Evolutionary conservation across 2,888 invertebrate species (phyloP).

Genomic region (Oegoconia quadripuncta): DNA sequence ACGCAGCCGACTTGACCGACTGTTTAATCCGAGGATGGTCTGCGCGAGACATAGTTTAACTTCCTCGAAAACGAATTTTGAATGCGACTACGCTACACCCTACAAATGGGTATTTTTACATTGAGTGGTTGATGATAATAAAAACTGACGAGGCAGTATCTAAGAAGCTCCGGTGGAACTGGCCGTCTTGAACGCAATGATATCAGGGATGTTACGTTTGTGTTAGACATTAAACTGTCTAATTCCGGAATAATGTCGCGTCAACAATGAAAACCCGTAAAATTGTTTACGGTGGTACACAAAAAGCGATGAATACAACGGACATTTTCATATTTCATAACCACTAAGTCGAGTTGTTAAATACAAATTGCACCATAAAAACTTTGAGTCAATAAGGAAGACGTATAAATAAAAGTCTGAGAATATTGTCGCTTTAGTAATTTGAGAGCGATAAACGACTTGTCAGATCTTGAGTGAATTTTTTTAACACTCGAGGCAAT

Average conservation of each 20-base stretch:
- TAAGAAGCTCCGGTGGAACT: too few relatives aligned
- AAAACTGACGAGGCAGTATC: too few relatives aligned
- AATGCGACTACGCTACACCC: too few relatives aligned
- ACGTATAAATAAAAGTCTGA: constrained; percentile 7
- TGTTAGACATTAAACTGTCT: constrained; percentile 29
- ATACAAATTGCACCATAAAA: constrained; percentile 44
- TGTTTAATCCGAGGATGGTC: too few relatives aligned
- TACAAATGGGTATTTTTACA: too few relatives aligned
- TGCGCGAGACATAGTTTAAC: too few relatives aligned
- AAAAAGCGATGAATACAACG: constrained; percentile 36
- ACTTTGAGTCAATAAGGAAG: constrained; percentile 2
- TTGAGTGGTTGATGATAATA: too few relatives aligned
- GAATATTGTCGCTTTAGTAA: not conserved
- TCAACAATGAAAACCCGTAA: constrained; percentile 49
- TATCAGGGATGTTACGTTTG: constrained; percentile 20
- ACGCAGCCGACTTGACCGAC: too few relatives aligned
- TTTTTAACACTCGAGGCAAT: too few relatives aligned
- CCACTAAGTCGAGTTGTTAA: constrained; percentile 35
- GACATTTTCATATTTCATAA: constrained; percentile 49
- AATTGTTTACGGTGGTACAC: constrained; percentile 45
- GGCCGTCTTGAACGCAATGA: constrained; percentile 12
- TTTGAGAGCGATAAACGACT: too few relatives aligned
- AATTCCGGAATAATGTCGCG: constrained; percentile 38
- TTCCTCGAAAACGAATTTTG: too few relatives aligned
- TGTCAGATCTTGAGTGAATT: too few relatives aligned